These are phyloP conservation scores for Sylvia borin DNA, from an alignment of 2,797 vertebrate genomes.

Conservation along the genomic window DNA sequence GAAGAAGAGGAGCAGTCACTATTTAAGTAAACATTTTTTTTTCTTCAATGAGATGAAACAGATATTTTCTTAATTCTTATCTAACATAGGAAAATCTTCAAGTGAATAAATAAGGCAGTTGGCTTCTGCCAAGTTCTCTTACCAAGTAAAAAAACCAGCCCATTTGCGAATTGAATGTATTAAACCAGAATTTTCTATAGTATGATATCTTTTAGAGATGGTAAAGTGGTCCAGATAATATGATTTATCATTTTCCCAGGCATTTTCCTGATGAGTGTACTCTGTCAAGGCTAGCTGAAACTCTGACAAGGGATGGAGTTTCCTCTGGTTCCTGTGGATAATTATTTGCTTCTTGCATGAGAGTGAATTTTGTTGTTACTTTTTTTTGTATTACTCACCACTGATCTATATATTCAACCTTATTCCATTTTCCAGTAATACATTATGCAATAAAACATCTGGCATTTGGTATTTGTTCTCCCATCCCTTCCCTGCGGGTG, in stretches of 20 bases:
- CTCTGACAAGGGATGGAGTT: neutral
- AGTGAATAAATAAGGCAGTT: neutral
- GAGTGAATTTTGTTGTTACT: neutral
- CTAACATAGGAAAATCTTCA: neutral
- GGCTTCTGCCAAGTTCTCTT: neutral
- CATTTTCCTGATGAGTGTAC: neutral
- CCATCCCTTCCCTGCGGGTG: neutral
- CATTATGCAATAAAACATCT: neutral
- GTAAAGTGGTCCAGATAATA: neutral
- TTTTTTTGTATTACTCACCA: neutral
- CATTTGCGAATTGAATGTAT: neutral
- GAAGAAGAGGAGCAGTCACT: neutral
- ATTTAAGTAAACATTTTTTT: neutral
- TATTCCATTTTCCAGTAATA: neutral
- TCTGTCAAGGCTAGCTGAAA: neutral
- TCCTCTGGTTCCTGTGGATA: neutral
- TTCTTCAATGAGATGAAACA: neutral
- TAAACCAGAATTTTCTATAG: neutral
- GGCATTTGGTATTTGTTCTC: neutral
- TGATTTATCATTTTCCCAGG: neutral
- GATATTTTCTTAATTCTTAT: neutral
- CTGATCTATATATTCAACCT: neutral
- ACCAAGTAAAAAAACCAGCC: neutral
- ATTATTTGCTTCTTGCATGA: neutral
- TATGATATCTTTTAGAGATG: neutral